These are phyloP conservation scores for Pantherophis guttatus DNA, from an alignment of 2,113 vertebrate genomes.

Conservation along the genomic window DNA sequence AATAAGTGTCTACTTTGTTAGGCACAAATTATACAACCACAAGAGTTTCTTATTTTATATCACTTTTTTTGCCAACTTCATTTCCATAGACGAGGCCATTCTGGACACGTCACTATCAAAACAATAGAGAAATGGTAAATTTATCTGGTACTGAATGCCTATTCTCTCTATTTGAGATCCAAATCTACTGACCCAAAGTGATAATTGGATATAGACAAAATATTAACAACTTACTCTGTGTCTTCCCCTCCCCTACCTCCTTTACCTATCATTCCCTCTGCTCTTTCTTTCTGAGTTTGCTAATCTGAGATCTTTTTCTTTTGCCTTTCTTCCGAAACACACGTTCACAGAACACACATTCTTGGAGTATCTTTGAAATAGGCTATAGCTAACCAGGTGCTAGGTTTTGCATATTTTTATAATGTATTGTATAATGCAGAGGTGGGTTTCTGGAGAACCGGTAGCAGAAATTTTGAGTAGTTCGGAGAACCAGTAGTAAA, in stretches of 20 bases:
- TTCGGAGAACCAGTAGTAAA: too few relatives aligned
- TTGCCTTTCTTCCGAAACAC: background rate
- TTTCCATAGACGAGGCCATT: background rate
- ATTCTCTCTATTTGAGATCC: background rate
- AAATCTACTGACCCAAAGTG: background rate
- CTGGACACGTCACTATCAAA: slow-evolving; percentile 20
- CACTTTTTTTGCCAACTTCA: background rate
- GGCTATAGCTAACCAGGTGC: background rate
- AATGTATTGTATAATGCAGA: background rate
- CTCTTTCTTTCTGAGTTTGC: background rate
- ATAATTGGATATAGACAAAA: background rate
- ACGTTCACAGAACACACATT: background rate
- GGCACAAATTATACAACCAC: background rate
- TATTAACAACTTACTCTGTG: background rate
- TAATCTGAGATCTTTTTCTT: background rate
- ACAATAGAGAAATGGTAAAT: background rate
- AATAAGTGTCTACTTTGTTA: background rate
- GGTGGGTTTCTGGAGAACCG: too few relatives aligned
- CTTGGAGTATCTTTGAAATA: background rate
- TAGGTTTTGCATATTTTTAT: background rate
- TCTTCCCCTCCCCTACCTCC: background rate
- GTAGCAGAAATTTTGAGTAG: too few relatives aligned
- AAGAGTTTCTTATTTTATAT: background rate
- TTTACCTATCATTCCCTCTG: background rate
- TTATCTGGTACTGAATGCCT: background rate